Conservation (phyloP, 2,113 vertebrate species). For the Spilogale gracilis region DNA sequence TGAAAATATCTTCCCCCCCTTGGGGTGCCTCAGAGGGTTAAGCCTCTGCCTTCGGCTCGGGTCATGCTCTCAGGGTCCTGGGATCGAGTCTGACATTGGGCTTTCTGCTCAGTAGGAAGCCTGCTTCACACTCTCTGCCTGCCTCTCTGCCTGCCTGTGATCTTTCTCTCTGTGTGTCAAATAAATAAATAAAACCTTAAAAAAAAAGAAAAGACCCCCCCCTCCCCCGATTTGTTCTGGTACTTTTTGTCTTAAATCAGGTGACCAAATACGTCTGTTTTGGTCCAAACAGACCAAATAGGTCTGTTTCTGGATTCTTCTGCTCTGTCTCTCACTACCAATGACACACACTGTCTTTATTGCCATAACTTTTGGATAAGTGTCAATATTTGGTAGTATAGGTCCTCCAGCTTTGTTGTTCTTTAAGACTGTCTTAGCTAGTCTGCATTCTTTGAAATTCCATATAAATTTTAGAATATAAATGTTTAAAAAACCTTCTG, state of each 20-base stretch:
- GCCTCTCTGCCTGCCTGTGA: too few species aligned
- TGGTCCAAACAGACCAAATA: too few species aligned
- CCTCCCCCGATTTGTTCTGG: background rate
- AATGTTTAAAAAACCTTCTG: slow-evolving; percentile 32
- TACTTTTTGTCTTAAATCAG: background rate
- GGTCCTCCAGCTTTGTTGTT: background rate
- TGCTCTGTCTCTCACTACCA: background rate
- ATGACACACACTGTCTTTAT: background rate
- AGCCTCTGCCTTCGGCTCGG: too few species aligned
- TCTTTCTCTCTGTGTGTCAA: too few species aligned
- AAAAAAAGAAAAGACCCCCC: too few species aligned
- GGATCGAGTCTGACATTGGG: too few species aligned
- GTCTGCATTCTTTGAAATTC: slow-evolving; percentile 15
- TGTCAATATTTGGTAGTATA: background rate
- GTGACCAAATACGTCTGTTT: background rate
- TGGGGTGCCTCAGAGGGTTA: too few species aligned
- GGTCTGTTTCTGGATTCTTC: background rate
- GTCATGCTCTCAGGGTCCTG: too few species aligned
- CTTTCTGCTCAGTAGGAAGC: too few species aligned
- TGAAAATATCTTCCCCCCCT: background rate
- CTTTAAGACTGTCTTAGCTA: background rate
- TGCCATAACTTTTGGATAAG: background rate
- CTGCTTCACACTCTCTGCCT: too few species aligned
- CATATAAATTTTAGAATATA: slow-evolving; percentile 17
- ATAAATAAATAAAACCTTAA: too few species aligned